Base-by-base conservation (phyloP, 2,888 invertebrate genomes). In the Sepiola atlantica region DNA sequence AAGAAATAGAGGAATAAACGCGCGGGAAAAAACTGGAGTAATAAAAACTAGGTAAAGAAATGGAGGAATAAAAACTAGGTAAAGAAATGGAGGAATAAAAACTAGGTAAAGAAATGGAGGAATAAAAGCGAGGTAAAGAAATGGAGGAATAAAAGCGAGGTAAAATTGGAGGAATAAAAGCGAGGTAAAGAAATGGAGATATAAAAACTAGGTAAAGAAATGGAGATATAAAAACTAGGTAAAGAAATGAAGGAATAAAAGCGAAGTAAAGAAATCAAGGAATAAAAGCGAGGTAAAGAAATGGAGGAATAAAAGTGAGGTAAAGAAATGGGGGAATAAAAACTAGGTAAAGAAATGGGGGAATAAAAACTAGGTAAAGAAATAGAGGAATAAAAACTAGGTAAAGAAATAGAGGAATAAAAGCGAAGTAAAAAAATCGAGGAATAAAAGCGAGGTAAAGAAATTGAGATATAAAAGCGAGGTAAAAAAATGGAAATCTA, bases 81-180 rank as follows among this genome's bases (percentile, higher is more conserved):
- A n/a, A 77, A 10, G 8, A n/a, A n/a, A 16, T 1, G 14, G 28
- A n/a, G n/a, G n/a, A 6, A n/a, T n/a, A n/a, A n/a, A n/a, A n/a
- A n/a, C n/a, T n/a, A n/a, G n/a, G n/a, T n/a, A n/a, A n/a, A 10
- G 0, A 14, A 16, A n/a, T 8, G 2, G 8, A 14, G 1, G 18
- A 0, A 14, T 1, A 1, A n/a, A 14, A n/a, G 0, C 10, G 14
- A n/a, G 28, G 14, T 28, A 10, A 28, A 14, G 28, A 16, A 16
- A 0, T 28, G n/a, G 8, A 1, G n/a, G 12, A 0, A 12, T n/a
- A n/a, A n/a, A n/a, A n/a, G n/a, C n/a, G n/a, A n/a, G 77, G 28
- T 6, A 61, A 10, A 24, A 10, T 20, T 21, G 20, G 61, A 28
- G 24, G 28, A 28, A 61, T 1, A 24, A 20, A 12, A 28, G 28